Evolutionary conservation across 2,113 vertebrate genomes (phyloP).

Genomic region (Silurus glanis): DNA sequence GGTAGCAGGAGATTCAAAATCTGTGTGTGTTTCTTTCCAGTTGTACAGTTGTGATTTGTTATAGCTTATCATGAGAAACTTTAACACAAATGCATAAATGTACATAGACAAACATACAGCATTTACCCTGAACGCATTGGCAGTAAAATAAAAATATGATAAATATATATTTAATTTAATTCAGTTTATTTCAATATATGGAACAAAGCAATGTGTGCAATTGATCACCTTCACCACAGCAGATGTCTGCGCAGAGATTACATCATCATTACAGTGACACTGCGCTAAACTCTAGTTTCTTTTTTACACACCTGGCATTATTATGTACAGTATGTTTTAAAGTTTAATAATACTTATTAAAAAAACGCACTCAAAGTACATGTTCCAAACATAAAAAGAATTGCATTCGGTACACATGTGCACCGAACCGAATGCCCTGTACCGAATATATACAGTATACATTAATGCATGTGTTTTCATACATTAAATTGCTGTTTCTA

Average conservation of each 20-base stretch:
- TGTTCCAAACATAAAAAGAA: no score
- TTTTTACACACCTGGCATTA: no score
- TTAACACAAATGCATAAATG: not conserved
- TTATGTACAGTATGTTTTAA: no score
- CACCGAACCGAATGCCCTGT: no score
- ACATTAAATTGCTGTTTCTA: not conserved
- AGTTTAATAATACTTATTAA: no score
- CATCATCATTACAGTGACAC: no score
- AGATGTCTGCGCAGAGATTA: no score
- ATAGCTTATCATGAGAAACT: not conserved
- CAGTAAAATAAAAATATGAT: no score
- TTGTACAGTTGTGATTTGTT: not conserved
- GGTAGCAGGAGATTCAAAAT: not conserved
- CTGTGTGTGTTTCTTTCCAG: not conserved
- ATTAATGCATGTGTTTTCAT: not conserved
- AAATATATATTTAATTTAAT: not conserved
- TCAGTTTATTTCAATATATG: not conserved
- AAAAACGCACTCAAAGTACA: no score
- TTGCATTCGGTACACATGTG: no score
- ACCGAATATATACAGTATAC: not conserved
- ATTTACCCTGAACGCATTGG: not conserved
- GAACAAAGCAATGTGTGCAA: not conserved
- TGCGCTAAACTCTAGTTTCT: no score
- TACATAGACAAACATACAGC: not conserved
- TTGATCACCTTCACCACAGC: not conserved